These are phyloP conservation scores for Asobara japonica DNA, from an alignment of 1,140 invertebrate genomes.

Conservation along the genomic window DNA sequence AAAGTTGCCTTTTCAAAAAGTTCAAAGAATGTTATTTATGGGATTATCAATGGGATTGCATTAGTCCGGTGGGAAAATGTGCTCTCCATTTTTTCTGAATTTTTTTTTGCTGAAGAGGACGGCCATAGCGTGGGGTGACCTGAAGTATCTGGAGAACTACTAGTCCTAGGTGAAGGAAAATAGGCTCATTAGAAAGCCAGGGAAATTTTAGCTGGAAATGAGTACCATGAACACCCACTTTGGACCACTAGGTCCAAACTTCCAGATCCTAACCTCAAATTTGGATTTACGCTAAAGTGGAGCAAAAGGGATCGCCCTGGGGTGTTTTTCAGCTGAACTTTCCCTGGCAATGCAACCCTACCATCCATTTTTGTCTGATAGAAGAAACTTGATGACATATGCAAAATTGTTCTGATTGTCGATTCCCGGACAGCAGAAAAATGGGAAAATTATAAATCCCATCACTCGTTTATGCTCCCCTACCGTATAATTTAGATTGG, in stretches of 20 bases:
- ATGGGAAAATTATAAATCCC: background rate
- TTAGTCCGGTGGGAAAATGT: background rate
- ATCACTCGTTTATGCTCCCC: background rate
- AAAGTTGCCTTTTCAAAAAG: background rate
- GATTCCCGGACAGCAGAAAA: too few relatives aligned
- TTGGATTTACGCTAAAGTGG: background rate
- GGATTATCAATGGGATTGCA: background rate
- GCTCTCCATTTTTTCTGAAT: background rate
- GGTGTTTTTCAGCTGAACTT: background rate
- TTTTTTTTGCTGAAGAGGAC: background rate
- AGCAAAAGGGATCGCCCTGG: background rate
- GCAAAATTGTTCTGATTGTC: too few relatives aligned
- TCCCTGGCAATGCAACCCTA: background rate
- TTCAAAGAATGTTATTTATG: slow-evolving; percentile 4
- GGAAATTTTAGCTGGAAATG: background rate
- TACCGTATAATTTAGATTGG: background rate
- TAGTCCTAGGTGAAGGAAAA: background rate
- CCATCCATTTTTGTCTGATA: background rate
- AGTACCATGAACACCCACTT: background rate
- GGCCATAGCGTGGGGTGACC: too few relatives aligned
- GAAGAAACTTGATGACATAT: too few relatives aligned
- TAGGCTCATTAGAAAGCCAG: background rate
- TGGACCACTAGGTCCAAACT: background rate
- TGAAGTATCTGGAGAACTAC: background rate
- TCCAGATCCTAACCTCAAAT: background rate